A percentile compares a stretch with the other conserved stretches of the same genome.
Conservation (phyloP, 2,113 vertebrate genomes). For the Uria aalge region DNA sequence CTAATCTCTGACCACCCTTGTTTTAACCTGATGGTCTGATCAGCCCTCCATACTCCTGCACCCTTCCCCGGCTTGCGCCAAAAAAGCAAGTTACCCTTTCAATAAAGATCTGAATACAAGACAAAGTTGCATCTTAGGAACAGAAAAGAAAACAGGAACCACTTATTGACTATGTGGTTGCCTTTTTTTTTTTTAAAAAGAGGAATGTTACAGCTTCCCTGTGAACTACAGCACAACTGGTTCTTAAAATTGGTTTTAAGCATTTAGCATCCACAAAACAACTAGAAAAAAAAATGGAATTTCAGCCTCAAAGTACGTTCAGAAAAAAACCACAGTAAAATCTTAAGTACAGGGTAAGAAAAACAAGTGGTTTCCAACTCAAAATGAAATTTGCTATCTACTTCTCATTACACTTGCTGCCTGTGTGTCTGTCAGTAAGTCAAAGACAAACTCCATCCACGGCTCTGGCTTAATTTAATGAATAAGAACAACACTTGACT, state of each 20-base stretch:
- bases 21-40: not conserved
- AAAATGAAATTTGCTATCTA: not conserved
- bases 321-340: not conserved
- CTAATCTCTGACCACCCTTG: not conserved
- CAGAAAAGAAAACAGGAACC: not conserved
- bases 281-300: not conserved
- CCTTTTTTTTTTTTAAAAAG: not conserved
- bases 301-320: not conserved
- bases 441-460: not conserved
- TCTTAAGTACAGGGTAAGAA: not conserved
- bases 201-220: not conserved
- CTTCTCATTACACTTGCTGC: not conserved
- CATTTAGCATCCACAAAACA: not conserved
- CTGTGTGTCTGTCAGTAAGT: not conserved
- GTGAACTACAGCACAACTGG: not conserved
- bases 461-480: not conserved
- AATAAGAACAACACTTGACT: not conserved
- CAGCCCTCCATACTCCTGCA: not conserved
- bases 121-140: not conserved
- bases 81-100: not conserved
- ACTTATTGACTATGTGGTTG: not conserved
- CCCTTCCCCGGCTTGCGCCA: rapidly evolving
- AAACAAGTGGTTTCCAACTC: not conserved
- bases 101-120: not conserved
- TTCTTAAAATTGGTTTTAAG: not conserved